These are phyloP conservation scores for Pterocles burchelli DNA, from an alignment of 2,113 vertebrate species.

Conservation along the genomic window DNA sequence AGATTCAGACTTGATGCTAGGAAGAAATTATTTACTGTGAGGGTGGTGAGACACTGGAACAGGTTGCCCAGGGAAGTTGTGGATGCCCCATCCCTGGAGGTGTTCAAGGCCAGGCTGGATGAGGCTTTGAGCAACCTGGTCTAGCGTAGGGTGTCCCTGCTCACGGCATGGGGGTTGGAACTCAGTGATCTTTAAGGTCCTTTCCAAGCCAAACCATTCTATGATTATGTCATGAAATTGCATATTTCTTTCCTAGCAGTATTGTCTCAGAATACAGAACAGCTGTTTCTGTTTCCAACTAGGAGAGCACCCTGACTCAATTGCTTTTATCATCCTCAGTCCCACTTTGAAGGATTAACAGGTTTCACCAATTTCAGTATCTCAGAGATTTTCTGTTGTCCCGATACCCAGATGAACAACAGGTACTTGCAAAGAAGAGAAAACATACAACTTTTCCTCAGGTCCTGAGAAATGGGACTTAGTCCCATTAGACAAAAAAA, in stretches of 20 bases:
- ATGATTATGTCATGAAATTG: background rate
- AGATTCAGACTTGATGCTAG: no score
- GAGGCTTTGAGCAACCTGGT: no score
- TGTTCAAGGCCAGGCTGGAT: no score
- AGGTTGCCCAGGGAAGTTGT: no score
- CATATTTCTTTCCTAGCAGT: rapidly evolving
- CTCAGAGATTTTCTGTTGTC: background rate
- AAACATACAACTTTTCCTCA: background rate
- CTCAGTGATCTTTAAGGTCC: no score
- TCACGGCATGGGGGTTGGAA: no score
- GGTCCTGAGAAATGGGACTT: background rate
- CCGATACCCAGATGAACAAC: background rate
- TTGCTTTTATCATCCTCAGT: background rate
- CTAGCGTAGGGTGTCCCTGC: no score
- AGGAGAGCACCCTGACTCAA: background rate
- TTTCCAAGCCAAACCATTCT: no score
- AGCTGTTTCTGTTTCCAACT: background rate
- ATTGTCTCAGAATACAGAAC: background rate
- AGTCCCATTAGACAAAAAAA: no score
- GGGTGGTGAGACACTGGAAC: no score
- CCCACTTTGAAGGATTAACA: background rate
- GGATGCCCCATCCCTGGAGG: no score
- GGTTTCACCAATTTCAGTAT: background rate
- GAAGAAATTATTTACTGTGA: no score
- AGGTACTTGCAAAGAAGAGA: background rate